phyloP scores from a whole-genome alignment of 2,888 invertebrate genomes.

The Phengaris arion region DNA sequence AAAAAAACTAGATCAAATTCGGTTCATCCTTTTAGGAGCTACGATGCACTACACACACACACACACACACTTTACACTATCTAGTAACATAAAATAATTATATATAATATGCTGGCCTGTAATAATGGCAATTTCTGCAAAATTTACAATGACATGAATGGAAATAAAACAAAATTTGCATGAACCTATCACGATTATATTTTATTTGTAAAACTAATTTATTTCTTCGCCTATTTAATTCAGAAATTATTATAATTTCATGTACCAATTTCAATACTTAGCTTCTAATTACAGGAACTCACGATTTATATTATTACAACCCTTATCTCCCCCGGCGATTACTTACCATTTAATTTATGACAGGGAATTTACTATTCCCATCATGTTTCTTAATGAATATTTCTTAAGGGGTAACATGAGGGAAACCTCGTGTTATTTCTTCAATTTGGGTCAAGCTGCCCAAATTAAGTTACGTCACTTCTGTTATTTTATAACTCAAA shows the following conservation, averaged over 20 bases:
- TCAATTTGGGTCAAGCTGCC: neutral
- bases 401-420: neutral
- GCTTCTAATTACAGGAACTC: neutral
- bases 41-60: no score
- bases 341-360: constrained; percentile 8
- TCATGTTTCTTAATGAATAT: neutral
- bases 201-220: neutral
- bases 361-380: constrained; percentile 12
- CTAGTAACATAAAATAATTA: no score
- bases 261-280: neutral
- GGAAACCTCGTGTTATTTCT: neutral
- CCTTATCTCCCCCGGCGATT: constrained; percentile 4
- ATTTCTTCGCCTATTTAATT: neutral
- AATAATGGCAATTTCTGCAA: no score
- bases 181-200: neutral
- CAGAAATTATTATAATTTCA: neutral
- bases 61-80: no score
- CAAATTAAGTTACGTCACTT: neutral
- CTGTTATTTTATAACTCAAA: constrained; percentile 5
- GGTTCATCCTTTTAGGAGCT: no score
- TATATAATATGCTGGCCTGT: no score
- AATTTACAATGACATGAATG: no score
- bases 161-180: no score
- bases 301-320: neutral
- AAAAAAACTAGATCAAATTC: no score